Conservation (phyloP, 2,113 vertebrate species). For the Typhlomys cinereus region DNA sequence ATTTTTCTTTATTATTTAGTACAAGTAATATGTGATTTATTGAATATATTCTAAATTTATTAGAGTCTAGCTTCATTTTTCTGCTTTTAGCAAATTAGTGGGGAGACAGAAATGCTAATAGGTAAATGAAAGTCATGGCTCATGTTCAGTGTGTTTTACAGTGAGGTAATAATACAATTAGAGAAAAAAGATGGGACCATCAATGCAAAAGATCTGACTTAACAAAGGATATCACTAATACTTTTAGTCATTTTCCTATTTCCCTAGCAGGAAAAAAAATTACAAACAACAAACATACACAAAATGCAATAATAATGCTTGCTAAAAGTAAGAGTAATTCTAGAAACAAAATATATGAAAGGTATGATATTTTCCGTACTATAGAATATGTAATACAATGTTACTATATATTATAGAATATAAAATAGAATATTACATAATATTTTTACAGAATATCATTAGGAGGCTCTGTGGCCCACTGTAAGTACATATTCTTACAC, state of each 20-base stretch:
- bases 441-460: too few relatives aligned
- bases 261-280: neutral
- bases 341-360: neutral
- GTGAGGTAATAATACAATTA: neutral
- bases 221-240: neutral
- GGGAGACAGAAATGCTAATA: neutral
- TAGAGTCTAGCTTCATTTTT: neutral
- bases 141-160: neutral
- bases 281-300: neutral
- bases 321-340: conserved; percentile 8
- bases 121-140: neutral
- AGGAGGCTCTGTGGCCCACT: neutral
- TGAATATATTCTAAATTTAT: neutral
- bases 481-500: neutral
- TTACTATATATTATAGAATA: too few relatives aligned
- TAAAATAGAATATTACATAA: too few relatives aligned
- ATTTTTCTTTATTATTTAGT: conserved; percentile 25
- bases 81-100: neutral
- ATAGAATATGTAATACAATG: too few relatives aligned
- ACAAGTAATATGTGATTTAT: neutral
- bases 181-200: neutral
- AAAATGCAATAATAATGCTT: conserved; percentile 12
- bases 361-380: neutral
- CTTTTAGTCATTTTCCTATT: neutral
- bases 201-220: neutral